Base-by-base conservation (phyloP, 2,113 vertebrate species). In the Nansenia antarctica region DNA sequence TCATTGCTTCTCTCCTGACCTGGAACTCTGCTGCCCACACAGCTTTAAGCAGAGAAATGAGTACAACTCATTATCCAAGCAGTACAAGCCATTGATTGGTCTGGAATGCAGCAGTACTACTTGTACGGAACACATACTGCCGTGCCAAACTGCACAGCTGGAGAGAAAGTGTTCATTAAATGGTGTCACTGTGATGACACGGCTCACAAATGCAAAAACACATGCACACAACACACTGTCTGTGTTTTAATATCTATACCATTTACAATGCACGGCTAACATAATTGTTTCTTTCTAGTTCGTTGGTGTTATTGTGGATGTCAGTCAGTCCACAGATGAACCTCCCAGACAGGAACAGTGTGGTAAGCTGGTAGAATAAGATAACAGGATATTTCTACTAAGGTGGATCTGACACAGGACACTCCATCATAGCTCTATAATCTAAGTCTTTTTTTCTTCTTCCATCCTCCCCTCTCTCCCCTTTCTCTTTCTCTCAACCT, bases 301-400 rank as follows among this genome's bases (percentile, higher is more conserved):
- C n/a, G n/a, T n/a, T n/a, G n/a, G n/a, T n/a, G n/a, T n/a, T n/a
- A n/a, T n/a, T n/a, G n/a, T n/a, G n/a, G n/a, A n/a, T n/a, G n/a
- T n/a, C n/a, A n/a, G n/a, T n/a, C n/a, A n/a, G n/a, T n/a, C n/a
- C n/a, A n/a, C n/a, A n/a, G n/a, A n/a, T n/a, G n/a, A n/a, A 49
- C n/a, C 6, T n/a, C 45, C 45, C 45, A 49, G n/a, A 49, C 18
- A 49, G n/a, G n/a, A 49, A 1, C 45, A 22, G 45, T 2, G 18
- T 49, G 45, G 18, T 49, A n/a, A 22, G n/a, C n/a, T 49, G n/a
- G n/a, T n/a, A n/a, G n/a, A 49, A 49, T 49, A 22, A 2, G 45
- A 22, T 22, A 78, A 77, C 42, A 77, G 59, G 65, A 74, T 64
- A 49, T 71, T 78, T 72, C 61, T 29, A 27, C 30, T 75, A 67